Conservation (phyloP, 2,888 invertebrate species). For the Oegoconia quadripuncta region DNA sequence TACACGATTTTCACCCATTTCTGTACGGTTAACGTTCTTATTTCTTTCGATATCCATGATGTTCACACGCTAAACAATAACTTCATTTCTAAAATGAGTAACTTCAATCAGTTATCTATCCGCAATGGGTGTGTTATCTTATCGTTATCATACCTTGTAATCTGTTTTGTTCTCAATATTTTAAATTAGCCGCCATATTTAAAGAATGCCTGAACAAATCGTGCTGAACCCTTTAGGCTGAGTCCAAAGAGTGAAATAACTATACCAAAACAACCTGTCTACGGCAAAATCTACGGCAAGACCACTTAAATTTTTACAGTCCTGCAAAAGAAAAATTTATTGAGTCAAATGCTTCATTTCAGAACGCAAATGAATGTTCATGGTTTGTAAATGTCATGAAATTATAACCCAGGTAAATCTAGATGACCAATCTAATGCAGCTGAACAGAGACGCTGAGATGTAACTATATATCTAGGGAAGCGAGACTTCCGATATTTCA, state of each 20-base stretch:
- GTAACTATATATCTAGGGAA: constrained; percentile 4
- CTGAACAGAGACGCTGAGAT: constrained; percentile 19
- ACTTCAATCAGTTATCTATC: constrained; percentile 55
- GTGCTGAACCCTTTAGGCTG: no score
- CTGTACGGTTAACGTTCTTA: constrained; percentile 27
- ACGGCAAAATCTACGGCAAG: no score
- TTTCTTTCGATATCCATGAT: constrained; percentile 51
- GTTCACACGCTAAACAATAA: constrained; percentile 52
- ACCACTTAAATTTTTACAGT: constrained; percentile 19
- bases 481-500: constrained; percentile 22
- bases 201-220: constrained; percentile 1
- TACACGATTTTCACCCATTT: constrained; percentile 40
- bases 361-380: no score
- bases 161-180: constrained; percentile 63
- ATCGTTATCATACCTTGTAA: constrained; percentile 66
- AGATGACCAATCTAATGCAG: constrained; percentile 1
- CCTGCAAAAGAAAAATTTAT: constrained; percentile 20
- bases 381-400: constrained; percentile 3
- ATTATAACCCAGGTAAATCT: constrained; percentile 26
- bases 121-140: constrained; percentile 66
- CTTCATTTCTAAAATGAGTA: constrained; percentile 55
- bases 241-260: no score
- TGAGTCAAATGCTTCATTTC: neutral
- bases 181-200: constrained; percentile 57
- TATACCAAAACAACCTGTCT: no score